A percentile compares a stretch with the other conserved stretches of the same genome.
Conservation (phyloP, 2,113 vertebrate genomes). For the Cairina moschata region DNA sequence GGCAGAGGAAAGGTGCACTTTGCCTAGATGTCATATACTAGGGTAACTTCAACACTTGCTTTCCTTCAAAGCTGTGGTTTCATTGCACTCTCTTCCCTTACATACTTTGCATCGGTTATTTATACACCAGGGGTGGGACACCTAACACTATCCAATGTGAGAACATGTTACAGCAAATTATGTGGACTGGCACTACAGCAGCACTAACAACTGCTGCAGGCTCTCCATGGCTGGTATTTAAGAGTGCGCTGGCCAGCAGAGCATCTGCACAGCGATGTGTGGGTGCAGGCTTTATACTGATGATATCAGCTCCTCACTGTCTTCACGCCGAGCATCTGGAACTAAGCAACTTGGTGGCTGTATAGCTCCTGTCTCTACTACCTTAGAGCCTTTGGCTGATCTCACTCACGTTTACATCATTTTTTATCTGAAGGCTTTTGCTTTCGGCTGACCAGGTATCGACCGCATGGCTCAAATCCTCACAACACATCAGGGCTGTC, state of each 20-base stretch:
- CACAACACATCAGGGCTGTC: background rate
- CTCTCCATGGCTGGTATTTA: constrained; percentile 28
- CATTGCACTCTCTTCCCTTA: background rate
- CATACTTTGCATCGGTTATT: background rate
- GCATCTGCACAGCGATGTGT: background rate
- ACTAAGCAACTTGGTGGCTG: background rate
- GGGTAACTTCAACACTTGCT: background rate
- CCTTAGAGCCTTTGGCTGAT: background rate
- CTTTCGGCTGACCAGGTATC: background rate
- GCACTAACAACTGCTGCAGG: background rate
- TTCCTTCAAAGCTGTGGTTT: background rate
- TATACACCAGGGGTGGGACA: background rate
- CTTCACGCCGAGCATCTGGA: background rate
- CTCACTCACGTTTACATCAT: background rate
- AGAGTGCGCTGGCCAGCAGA: background rate
- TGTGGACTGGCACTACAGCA: background rate
- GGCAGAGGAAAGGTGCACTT: background rate
- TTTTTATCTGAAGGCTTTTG: background rate
- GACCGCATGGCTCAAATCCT: background rate
- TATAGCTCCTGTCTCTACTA: background rate
- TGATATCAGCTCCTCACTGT: background rate
- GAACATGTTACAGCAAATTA: background rate
- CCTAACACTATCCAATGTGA: background rate
- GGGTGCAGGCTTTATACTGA: background rate
- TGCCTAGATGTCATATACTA: background rate